Evolutionary conservation across 1,140 invertebrate species (phyloP), one percentile per base, ranked within the genome.

Genomic region (Danaus plexippus): DNA sequence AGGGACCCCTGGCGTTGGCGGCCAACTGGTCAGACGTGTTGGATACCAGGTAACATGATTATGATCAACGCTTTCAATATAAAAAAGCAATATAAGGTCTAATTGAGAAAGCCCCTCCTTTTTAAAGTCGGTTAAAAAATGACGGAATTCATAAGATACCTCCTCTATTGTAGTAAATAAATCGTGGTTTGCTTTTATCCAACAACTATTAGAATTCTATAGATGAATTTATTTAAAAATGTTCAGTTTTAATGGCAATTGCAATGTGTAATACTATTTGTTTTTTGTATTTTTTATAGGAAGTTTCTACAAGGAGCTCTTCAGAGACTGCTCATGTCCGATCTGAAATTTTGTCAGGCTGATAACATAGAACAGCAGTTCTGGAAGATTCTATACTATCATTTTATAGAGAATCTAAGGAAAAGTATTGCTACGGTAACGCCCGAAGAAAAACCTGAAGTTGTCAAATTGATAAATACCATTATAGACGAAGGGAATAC

Each of bases 311-410:
- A 95, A 85, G 88, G 91, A 54, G 90, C 91, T 40, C 91, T 96
- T 47, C 89, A 92, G 70, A 91, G 90, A 55, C 85, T 97, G 3
- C 87, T 98, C 1, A 84, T 93, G 62, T 90, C 92, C 11, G 95
- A 97, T 83, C 90, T 97, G 9, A 96, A 95, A 75, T 95, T 96
- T 73, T 96, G 95, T 67, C 93, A 96, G 72, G 89, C 92, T 42
- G 94, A 96, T 75, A 96, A 97, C 78, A 91, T 97, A 7, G 96
- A 98, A 72, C 93, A 95, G 71, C 91, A 94, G 74, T 92, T 98
- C 75, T 98, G 96, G 96, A 97, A 97, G 80, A 91, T 96, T 57
- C 87, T 96, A 0, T 98, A 95, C 82, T 95, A 98, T 74, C 96
- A 96, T 77, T 92, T 97, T 32, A 96, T 97, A 61, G 96, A 97